Evolutionary conservation across 2,888 invertebrate species (phyloP), one percentile per base, ranked within the genome.

Genomic region (Stenodema calcarata): DNA sequence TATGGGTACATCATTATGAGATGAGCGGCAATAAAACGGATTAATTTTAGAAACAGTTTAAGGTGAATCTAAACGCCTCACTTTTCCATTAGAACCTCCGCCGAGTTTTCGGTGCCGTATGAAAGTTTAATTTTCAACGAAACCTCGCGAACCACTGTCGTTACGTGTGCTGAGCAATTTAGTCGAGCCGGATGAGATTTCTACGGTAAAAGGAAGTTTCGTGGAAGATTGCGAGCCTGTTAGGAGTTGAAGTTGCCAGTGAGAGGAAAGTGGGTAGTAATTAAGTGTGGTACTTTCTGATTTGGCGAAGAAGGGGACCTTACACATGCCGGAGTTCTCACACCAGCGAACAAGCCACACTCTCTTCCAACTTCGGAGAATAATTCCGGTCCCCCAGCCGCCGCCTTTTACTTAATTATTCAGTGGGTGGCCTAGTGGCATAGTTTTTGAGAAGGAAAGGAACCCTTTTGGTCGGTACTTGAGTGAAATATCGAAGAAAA

Each of bases 301-400:
- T 62, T 62, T 62, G 62, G 18, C 18, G 62, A 18, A 23, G 23
- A 18, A 2, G 14, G 12, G 62, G 62, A 4, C 62, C 62, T 62
- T 62, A 62, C 62, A 62, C 12, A 23, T 62, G 62, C 62, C 23
- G 7, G 50, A n/a, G 62, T 62, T 62, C 62, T 62, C 62, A 62
- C 62, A 62, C 62, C 62, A 62, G 62, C 62, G 62, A 62, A 62
- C 62, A 62, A 62, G 62, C 62, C 62, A 62, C 62, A 62, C 62
- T 62, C 23, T 23, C 27, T 27, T 62, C 27, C 62, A 23, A 23
- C 62, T 62, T 62, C 23, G 35, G 35, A 35, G 7, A 35, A 35
- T 35, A 4, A 35, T 35, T 35, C 35, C n/a, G n/a, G 35, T 35
- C 7, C 7, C 7, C 35, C 35, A 35, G 35, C 35, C 35, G 35